Evolutionary conservation across 2,888 invertebrate genomes (phyloP).

Genomic region (Nemoura dubitans): DNA sequence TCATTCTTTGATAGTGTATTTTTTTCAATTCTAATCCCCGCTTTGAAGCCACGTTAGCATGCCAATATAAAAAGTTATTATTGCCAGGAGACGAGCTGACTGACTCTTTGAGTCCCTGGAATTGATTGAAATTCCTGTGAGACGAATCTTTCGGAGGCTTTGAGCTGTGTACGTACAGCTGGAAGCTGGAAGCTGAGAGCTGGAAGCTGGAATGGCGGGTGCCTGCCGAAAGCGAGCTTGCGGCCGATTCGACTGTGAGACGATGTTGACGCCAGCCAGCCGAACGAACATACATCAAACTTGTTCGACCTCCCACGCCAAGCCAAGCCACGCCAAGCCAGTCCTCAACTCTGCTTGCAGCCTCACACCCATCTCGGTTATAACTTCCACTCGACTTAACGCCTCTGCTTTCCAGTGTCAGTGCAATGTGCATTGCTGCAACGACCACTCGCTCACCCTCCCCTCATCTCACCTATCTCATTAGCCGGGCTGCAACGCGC

Average conservation of each 20-base stretch:
- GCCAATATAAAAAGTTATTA: conserved; percentile 12
- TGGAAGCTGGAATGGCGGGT: background rate
- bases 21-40: background rate
- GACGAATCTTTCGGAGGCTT: conserved; percentile 39
- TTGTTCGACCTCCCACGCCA: background rate
- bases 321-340: too few species aligned
- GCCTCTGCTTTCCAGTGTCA: background rate
- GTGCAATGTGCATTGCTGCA: too few species aligned
- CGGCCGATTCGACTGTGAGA: background rate
- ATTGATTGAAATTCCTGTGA: conserved; percentile 49
- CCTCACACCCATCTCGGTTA: background rate
- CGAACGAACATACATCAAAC: background rate
- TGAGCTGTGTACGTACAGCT: background rate
- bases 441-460: background rate
- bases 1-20: background rate
- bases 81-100: background rate
- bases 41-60: background rate
- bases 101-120: conserved; percentile 17
- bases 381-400: background rate
- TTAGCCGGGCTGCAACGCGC: background rate
- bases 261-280: background rate
- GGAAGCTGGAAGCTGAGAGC: background rate
- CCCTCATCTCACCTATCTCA: background rate
- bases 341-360: background rate
- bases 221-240: background rate